Percentiles rank a stretch among this genome's conserved stretches.
phyloP scores from a whole-genome alignment of 2,888 invertebrate species.

The Andrena haemorrhoa region DNA sequence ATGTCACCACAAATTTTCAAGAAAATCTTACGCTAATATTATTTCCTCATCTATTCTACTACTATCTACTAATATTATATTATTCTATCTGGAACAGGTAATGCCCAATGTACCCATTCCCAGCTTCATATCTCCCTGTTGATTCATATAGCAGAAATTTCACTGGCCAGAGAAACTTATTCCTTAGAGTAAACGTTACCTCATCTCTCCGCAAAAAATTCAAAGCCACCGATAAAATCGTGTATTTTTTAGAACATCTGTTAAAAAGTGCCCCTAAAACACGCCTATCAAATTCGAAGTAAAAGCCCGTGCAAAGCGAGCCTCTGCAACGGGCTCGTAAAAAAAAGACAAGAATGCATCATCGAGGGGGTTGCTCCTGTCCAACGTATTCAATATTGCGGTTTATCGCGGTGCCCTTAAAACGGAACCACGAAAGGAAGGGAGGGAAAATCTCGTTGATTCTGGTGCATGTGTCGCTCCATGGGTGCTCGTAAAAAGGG shows the following conservation, averaged over 20 bases:
- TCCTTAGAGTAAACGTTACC: too few species aligned
- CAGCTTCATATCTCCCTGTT: too few species aligned
- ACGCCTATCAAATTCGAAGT: neutral
- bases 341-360: conserved; percentile 17
- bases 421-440: conserved; percentile 9
- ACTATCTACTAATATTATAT: too few species aligned
- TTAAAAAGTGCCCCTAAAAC: conserved; percentile 12
- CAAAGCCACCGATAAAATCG: too few species aligned
- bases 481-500: conserved; percentile 42
- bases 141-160: too few species aligned
- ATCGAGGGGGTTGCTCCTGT: neutral
- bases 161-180: too few species aligned
- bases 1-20: too few species aligned
- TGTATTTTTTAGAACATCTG: conserved; percentile 2
- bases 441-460: conserved; percentile 37
- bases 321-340: neutral
- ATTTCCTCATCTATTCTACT: too few species aligned
- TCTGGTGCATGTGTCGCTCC: conserved; percentile 30
- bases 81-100: too few species aligned
- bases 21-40: too few species aligned
- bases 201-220: too few species aligned
- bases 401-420: conserved; percentile 30
- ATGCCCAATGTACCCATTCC: too few species aligned
- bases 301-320: conserved; percentile 2
- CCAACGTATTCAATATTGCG: conserved; percentile 41